Base-by-base conservation (phyloP, 2,888 invertebrate genomes). In the Eristalis tenax region DNA sequence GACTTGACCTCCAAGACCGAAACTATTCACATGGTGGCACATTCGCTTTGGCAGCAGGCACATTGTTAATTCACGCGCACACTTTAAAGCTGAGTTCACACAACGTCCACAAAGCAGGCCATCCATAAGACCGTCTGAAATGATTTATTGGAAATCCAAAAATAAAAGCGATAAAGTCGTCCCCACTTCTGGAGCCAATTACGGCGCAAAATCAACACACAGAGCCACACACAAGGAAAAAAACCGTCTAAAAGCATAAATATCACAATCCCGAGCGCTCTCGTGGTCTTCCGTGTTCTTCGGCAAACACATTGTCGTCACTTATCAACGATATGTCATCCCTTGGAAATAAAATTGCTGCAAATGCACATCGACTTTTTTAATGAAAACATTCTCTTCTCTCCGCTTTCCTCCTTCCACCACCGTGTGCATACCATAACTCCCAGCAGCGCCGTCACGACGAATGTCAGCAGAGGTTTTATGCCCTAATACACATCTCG, bases 401-500 rank as follows among this genome's bases (percentile, higher is more conserved):
- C 35, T 6, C 18, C 35, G 23, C 57, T 15, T 32, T 65, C 56
- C 32, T 15, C 65, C 50, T 50, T 1, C 11, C 4, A 5, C 10
- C 32, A 8, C 32, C 32, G 32, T 65, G 28, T 43, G 11, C 40
- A 15, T 23, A n/a, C 11, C 18, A 10, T 56, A 11, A 32, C 15
- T n/a, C 63, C 35, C 38, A 32, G n/a, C 59, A 18, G 5, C 28
- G 66, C 40, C 66, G 71, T 84, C 75, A 76, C 71, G 77, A 66
- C 80, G 68, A 85, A 85, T 77, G 85, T 85, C 85, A 85, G 40
- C 76, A 73, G 73, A 81, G 81, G 57, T 73, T 77, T 68, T 74
- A 81, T 81, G 81, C 85, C 69, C 85, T 71, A 81, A 85, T 85
- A 77, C 85, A 77, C 71, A 81, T 81, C 65, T 64, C 69, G 77